Evolutionary conservation across 2,113 vertebrate species (phyloP), one percentile per base, ranked within the genome.

Genomic region (Microtus montanus): DNA sequence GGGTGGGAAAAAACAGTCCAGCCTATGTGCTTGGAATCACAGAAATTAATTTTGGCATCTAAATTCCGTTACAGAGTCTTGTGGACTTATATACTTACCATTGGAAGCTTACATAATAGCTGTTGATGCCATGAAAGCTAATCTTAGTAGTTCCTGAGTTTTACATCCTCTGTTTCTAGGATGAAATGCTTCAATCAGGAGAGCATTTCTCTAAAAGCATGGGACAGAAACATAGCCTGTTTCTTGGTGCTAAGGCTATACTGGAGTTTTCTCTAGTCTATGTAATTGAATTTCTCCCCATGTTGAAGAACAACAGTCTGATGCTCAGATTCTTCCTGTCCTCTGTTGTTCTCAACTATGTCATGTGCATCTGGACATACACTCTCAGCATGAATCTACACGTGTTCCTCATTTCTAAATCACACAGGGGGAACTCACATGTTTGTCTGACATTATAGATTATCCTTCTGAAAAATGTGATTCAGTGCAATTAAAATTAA

Each of bases 401-500:
- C 28, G 3, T 64, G 35, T 35, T 80, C 3, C 33, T 90, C 52
- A 38, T 33, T 95, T 78, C 41, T 20, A 61, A 78, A 78, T 41
- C 22, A 26, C 2, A 30, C 19, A 70, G 9, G 28, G 66, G 33
- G 3, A 83, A 90, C 19, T 79, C 5, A 77, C 52, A 68, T 89
- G 41, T 41, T 91, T 47, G 82, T 84, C 24, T 70, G 82, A 64
- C 61, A 83, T 70, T 41, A 38, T 35, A 20, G 64, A 70, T 91
- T 30, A 64, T 80, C 24, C 75, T 96, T 89, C 64, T 83, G 9
- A 84, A 91, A 91, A 83, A n/a, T 87, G 6, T 41, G 54, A 38
- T 41, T 86, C 52, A 87, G 1, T 79, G 7, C 14, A 90, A 15
- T 61, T 87, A 70, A 90, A 84, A 75, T 22, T 3, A n/a, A 61